Conservation (phyloP, 1,140 invertebrate species). For the Drosophila ohnishii region DNA sequence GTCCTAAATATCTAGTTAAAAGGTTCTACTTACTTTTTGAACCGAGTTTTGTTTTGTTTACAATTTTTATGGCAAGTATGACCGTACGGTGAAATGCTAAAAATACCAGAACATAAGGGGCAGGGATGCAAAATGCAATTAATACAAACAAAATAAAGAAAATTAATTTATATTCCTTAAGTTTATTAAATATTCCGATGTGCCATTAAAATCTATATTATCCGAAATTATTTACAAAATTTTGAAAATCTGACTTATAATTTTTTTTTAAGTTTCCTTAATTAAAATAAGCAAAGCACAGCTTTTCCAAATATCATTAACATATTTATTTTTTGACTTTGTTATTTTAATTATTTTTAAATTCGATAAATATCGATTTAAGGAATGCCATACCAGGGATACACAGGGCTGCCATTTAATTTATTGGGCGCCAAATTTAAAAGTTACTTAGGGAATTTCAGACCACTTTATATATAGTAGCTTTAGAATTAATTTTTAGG, state of each 20-base stretch:
- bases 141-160: background rate
- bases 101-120: background rate
- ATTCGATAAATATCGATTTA: background rate
- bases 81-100: background rate
- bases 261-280: too few species aligned
- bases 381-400: background rate
- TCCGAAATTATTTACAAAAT: too few species aligned
- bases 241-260: too few species aligned
- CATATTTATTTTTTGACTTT: too few species aligned
- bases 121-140: background rate
- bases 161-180: background rate
- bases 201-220: too few species aligned
- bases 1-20: background rate
- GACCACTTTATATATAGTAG: too few species aligned
- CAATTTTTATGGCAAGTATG: constrained; percentile 6
- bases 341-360: too few species aligned
- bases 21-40: constrained; percentile 4
- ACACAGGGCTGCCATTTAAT: background rate
- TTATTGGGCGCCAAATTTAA: background rate
- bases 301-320: too few species aligned
- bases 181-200: background rate
- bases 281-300: too few species aligned
- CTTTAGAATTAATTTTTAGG: too few species aligned
- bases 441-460: background rate
- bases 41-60: constrained; percentile 15